phyloP scores from a whole-genome alignment of 2,113 vertebrate genomes.

The Turdus rufiventris region DNA sequence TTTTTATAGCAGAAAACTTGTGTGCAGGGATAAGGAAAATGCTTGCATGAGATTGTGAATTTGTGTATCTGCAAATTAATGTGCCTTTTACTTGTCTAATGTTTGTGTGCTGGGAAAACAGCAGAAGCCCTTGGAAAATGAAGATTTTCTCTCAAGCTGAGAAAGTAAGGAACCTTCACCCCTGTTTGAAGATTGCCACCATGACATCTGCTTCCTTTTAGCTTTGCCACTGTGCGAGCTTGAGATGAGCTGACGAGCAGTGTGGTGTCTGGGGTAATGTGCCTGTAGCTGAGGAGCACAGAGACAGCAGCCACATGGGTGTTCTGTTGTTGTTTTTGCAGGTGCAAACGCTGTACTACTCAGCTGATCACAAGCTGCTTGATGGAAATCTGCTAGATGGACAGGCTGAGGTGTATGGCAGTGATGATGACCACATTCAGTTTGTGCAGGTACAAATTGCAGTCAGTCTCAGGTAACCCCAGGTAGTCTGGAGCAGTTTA shows the following conservation, averaged over 20 bases:
- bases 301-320: slow-evolving; percentile 95
- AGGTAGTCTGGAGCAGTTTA: slow-evolving; percentile 64
- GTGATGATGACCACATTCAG: slow-evolving; percentile 98
- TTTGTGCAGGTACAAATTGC: slow-evolving; percentile 97
- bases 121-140: slow-evolving; percentile 63
- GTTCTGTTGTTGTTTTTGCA: slow-evolving; percentile 98
- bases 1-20: slow-evolving; percentile 60
- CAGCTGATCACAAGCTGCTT: slow-evolving; percentile 99
- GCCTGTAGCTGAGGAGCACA: slow-evolving; percentile 76
- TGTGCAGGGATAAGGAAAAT: slow-evolving; percentile 56
- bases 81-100: slow-evolving; percentile 67
- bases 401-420: slow-evolving; percentile 97
- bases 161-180: slow-evolving; percentile 67
- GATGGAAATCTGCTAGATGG: slow-evolving; percentile 97
- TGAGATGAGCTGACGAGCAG: slow-evolving; percentile 65
- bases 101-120: slow-evolving; percentile 50
- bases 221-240: slow-evolving; percentile 70
- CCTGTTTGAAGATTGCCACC: slow-evolving; percentile 70
- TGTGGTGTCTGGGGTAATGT: slow-evolving; percentile 68
- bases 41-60: slow-evolving; percentile 68
- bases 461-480: slow-evolving; percentile 76
- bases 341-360: slow-evolving; percentile 99
- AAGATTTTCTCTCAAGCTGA: slow-evolving; percentile 76
- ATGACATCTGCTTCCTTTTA: slow-evolving; percentile 76
- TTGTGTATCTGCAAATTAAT: slow-evolving; percentile 64